These are phyloP conservation scores for Neogobius melanostomus DNA, from an alignment of 2,113 vertebrate species.

Conservation along the genomic window DNA sequence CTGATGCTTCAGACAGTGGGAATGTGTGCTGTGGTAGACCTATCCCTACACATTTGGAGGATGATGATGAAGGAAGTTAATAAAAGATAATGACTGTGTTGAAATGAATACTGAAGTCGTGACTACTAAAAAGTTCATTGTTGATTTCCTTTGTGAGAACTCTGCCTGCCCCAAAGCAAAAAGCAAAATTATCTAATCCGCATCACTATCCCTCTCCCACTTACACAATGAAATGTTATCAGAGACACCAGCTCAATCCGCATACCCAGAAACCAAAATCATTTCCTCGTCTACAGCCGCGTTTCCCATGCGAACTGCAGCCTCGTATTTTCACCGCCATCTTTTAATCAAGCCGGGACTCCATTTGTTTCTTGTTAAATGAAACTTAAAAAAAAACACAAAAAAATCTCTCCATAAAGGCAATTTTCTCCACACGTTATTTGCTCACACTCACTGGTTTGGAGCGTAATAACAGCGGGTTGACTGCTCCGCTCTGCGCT, in stretches of 20 bases:
- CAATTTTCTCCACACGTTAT: not conserved
- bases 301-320: not conserved
- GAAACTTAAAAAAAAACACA: too few relatives aligned
- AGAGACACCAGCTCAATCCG: conserved; percentile 1
- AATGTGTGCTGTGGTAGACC: too few relatives aligned
- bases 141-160: conserved; percentile 2
- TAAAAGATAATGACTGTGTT: too few relatives aligned
- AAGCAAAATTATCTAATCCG: conserved; percentile 9
- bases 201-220: not conserved
- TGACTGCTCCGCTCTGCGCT: conserved; percentile 76
- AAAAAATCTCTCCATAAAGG: not conserved
- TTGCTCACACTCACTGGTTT: conserved; percentile 74
- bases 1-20: too few relatives aligned
- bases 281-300: conserved; percentile 8
- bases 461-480: conserved; percentile 62
- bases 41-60: too few relatives aligned
- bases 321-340: not conserved
- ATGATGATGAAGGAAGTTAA: too few relatives aligned
- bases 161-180: not conserved
- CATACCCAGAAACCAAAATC: conserved; percentile 2
- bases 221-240: conserved; percentile 13
- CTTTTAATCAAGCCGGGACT: not conserved
- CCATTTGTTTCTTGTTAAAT: conserved; percentile 8
- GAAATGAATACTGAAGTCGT: not conserved
- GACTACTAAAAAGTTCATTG: not conserved